These are phyloP conservation scores for Littorina saxatilis DNA, from an alignment of 1,140 invertebrate species.

Conservation along the genomic window DNA sequence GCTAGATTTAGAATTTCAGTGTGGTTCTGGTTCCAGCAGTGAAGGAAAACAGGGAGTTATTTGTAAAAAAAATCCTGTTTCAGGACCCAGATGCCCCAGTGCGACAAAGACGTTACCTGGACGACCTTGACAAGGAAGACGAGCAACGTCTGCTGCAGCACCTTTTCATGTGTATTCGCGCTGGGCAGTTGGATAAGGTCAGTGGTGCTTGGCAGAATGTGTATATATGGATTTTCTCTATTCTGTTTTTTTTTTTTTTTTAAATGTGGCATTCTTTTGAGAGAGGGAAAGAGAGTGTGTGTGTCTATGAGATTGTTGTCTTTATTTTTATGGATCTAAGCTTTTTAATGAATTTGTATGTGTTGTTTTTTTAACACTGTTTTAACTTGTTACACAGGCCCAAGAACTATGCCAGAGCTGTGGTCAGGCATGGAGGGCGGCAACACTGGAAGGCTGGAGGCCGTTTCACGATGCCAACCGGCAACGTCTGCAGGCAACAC, in stretches of 20 bases:
- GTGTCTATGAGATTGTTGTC: too few species aligned
- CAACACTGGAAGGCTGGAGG: constrained; percentile 92
- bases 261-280: neutral
- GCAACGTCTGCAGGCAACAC: constrained; percentile 66
- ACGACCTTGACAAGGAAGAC: constrained; percentile 92
- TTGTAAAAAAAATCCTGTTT: too few species aligned
- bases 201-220: neutral
- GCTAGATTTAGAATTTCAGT: too few species aligned
- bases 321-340: too few species aligned
- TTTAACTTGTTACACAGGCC: constrained; percentile 76
- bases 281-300: too few species aligned
- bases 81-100: constrained; percentile 94
- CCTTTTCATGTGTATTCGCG: constrained; percentile 88
- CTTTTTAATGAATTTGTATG: neutral
- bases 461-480: constrained; percentile 88
- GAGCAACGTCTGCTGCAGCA: constrained; percentile 84
- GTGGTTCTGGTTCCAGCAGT: too few species aligned
- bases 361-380: neutral
- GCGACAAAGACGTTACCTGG: constrained; percentile 86
- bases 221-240: too few species aligned
- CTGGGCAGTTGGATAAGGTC: constrained; percentile 87
- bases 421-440: constrained; percentile 93
- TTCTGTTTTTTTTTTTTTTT: neutral
- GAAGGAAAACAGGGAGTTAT: too few species aligned
- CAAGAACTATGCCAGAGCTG: constrained; percentile 85